Percentiles rank a stretch among this genome's conserved stretches.
Evolutionary conservation across 2,797 vertebrate genomes (phyloP).

Genomic region (Oceanodroma leucorhoa): DNA sequence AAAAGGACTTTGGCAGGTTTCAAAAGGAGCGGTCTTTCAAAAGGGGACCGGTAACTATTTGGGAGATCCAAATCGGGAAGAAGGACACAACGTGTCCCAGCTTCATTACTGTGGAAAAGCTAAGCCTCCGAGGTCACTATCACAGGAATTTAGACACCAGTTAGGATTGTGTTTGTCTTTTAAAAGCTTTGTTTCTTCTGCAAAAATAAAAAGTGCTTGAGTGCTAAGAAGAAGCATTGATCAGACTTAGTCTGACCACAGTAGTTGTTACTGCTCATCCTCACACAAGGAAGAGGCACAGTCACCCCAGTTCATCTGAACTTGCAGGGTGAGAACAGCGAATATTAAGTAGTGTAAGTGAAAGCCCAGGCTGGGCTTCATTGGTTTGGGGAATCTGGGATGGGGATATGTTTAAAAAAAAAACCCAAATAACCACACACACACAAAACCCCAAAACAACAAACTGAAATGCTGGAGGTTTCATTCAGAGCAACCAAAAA

Average conservation of each 20-base stretch:
- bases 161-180: background rate
- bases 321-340: background rate
- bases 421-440: too few species aligned
- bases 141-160: background rate
- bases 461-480: background rate
- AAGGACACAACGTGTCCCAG: background rate
- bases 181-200: background rate
- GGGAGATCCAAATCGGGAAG: background rate
- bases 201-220: background rate
- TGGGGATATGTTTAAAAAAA: background rate
- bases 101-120: background rate
- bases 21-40: background rate
- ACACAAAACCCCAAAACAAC: background rate
- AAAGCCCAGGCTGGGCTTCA: background rate
- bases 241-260: background rate
- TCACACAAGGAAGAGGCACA: background rate
- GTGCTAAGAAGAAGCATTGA: background rate
- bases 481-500: background rate
- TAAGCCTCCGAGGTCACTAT: background rate
- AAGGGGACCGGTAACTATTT: background rate
- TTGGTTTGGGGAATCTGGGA: background rate
- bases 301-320: background rate
- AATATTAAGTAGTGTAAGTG: background rate
- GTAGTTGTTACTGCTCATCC: background rate
- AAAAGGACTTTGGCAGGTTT: background rate